Evolutionary conservation across 2,797 vertebrate species (phyloP).

Genomic region (Spondyliosoma cantharus): DNA sequence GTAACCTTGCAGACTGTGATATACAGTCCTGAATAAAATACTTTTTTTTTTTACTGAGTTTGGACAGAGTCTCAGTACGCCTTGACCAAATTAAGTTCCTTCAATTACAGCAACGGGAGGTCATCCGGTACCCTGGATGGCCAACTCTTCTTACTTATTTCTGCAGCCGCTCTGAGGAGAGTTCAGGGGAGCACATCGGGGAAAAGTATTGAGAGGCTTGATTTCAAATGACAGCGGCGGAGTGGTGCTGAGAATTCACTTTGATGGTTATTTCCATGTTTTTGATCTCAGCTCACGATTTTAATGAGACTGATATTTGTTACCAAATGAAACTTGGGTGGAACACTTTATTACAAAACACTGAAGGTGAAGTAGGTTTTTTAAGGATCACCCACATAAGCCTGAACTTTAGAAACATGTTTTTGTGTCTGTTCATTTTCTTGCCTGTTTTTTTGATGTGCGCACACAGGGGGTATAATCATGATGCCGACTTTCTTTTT

Average conservation of each 20-base stretch:
- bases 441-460: constrained; percentile 1
- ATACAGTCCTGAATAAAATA: constrained; percentile 70
- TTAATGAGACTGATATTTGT: constrained; percentile 65
- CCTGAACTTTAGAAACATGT: constrained; percentile 1
- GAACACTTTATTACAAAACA: constrained; percentile 19
- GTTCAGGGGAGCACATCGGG: constrained; percentile 27
- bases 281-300: constrained; percentile 61
- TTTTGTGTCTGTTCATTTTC: constrained; percentile 4
- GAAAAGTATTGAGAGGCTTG: constrained; percentile 48
- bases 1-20: constrained; percentile 43
- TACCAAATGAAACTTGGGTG: constrained; percentile 30
- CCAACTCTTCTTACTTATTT: constrained; percentile 23
- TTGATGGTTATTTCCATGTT: constrained; percentile 68
- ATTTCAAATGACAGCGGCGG: constrained; percentile 64
- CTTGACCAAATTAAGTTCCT: constrained; percentile 77
- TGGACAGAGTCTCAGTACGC: constrained; percentile 80
- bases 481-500: neutral
- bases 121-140: neutral
- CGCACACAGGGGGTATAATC: neutral
- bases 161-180: constrained; percentile 23
- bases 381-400: constrained; percentile 10
- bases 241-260: constrained; percentile 52
- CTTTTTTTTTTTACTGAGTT: constrained; percentile 84
- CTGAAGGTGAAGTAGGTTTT: constrained; percentile 27
- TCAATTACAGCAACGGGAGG: constrained; percentile 7